These are phyloP conservation scores for Chloroceryle inda DNA, from an alignment of 2,797 vertebrate species.

Conservation along the genomic window DNA sequence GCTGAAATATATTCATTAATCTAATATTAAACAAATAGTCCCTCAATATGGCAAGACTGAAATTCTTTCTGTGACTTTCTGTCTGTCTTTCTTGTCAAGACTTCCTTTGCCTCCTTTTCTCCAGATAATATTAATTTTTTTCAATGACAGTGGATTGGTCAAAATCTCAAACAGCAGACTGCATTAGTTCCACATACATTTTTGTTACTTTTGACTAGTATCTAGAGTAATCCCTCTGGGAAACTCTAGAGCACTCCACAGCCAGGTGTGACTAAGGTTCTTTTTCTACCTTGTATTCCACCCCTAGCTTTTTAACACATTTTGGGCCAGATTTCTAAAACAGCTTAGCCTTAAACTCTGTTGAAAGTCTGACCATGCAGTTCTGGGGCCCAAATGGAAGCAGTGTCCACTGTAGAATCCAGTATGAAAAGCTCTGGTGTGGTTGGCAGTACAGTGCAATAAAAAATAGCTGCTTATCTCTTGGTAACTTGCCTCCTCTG, in stretches of 20 bases:
- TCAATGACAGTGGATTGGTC: background rate
- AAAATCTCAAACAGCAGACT: background rate
- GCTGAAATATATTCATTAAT: background rate
- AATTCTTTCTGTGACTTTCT: background rate
- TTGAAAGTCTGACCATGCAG: background rate
- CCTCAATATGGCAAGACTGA: background rate
- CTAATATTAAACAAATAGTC: background rate
- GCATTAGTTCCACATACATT: background rate
- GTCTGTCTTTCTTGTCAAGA: background rate
- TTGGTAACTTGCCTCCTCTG: background rate
- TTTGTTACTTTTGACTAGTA: background rate
- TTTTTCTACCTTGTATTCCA: background rate
- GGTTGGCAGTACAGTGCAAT: accelerated
- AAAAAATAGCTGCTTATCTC: background rate
- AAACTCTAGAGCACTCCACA: background rate
- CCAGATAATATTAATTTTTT: background rate
- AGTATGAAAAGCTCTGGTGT: background rate
- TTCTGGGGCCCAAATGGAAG: background rate
- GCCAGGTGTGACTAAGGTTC: background rate
- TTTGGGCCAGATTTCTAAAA: background rate
- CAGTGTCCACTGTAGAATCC: background rate
- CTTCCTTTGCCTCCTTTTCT: background rate
- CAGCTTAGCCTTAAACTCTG: background rate
- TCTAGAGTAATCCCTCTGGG: background rate
- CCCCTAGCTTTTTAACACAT: background rate